Percentiles rank a stretch among this genome's conserved stretches.
phyloP scores from a whole-genome alignment of 2,797 vertebrate species.

The Lerista edwardsae region DNA sequence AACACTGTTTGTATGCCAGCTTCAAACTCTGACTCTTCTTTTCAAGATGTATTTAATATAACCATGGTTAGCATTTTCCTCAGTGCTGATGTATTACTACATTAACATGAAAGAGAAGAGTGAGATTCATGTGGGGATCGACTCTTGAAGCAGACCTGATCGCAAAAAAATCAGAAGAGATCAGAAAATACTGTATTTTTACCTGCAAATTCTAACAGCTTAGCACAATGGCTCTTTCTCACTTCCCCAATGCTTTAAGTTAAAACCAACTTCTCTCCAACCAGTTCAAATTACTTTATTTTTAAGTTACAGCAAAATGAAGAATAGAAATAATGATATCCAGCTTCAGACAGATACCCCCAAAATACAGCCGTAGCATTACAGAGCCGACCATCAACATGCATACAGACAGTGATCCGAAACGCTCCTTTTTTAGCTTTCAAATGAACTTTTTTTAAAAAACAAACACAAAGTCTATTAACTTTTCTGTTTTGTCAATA shows the following conservation, averaged over 20 bases:
- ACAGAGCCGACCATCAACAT: not conserved
- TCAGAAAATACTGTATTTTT: not conserved
- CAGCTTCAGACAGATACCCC: not conserved
- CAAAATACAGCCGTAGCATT: not conserved
- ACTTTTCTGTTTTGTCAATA: not conserved
- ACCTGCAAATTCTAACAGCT: too few relatives aligned
- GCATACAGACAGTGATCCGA: not conserved
- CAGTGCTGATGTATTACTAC: not conserved
- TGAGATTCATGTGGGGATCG: not conserved
- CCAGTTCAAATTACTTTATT: not conserved
- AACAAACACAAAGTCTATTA: not conserved
- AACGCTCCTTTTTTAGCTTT: not conserved
- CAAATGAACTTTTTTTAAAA: not conserved
- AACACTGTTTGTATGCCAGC: not conserved
- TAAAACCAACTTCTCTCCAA: not conserved
- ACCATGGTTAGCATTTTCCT: not conserved
- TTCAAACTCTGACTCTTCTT: not conserved
- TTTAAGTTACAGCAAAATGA: slow-evolving; percentile 7
- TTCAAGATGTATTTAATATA: not conserved
- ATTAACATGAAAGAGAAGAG: not conserved
- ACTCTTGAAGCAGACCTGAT: not conserved
- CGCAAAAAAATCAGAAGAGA: too few relatives aligned
- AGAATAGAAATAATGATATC: not conserved
- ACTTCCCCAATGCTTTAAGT: not conserved
- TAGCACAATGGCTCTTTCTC: too few relatives aligned